Evolutionary conservation across 2,888 invertebrate species (phyloP).

Genomic region (Heliconius erato): DNA sequence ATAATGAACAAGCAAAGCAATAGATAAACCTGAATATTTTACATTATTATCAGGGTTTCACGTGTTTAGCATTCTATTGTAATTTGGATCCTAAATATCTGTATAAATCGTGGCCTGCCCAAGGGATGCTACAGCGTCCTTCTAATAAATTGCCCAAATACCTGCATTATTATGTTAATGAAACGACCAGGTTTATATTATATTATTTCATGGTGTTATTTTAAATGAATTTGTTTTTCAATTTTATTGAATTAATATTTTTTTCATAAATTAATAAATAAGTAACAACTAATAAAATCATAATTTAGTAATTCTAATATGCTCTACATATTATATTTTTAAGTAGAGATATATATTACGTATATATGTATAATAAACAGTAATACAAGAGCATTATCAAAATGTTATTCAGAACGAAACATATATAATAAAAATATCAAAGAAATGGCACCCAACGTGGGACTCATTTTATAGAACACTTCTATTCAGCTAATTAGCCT

Average conservation of each 20-base stretch:
- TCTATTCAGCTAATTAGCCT: conserved; percentile 9
- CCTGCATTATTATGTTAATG: conserved; percentile 8
- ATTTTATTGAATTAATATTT: neutral
- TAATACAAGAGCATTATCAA: neutral
- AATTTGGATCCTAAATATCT: conserved; percentile 52
- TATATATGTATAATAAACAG: neutral
- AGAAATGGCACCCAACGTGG: conserved; percentile 55
- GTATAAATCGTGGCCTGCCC: conserved; percentile 48
- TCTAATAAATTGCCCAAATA: conserved; percentile 30
- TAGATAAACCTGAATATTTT: neutral
- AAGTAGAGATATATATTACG: too few species aligned
- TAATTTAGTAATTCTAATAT: too few species aligned
- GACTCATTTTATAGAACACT: conserved; percentile 1
- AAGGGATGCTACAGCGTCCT: conserved; percentile 45
- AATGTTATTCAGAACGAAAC: neutral
- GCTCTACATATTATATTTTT: too few species aligned
- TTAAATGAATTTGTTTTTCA: neutral
- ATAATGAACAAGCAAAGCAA: neutral
- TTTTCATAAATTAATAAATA: too few species aligned
- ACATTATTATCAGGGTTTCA: conserved; percentile 49
- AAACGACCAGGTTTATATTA: neutral
- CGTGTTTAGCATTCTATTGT: conserved; percentile 57
- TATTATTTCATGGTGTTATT: neutral
- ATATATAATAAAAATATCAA: neutral
- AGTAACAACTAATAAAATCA: too few species aligned